Evolutionary conservation across 2,888 invertebrate species (phyloP), one percentile per base, ranked within the genome.

Genomic region (Eristalis arbustorum): DNA sequence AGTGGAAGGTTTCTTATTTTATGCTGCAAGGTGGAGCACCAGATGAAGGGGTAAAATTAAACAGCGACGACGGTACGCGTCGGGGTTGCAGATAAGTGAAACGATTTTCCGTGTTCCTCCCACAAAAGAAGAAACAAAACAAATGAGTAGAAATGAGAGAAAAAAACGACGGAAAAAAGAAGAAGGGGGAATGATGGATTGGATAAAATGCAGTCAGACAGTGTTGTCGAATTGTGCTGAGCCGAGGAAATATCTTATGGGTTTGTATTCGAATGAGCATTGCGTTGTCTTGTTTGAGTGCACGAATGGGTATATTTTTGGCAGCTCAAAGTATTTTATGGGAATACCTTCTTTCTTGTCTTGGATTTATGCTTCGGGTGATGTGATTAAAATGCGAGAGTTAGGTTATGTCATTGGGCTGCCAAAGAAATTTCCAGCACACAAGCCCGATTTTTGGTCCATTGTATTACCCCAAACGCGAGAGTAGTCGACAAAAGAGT

Each of bases 201-300:
- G 28, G 25, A 37, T 40, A 66, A 66, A 64, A 28, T 74, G 64
- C 67, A 75, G 37, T 40, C 18, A 23, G 28, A 31, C 18, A 76
- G 76, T 76, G 76, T 62, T 76, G 76, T 67, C 76, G 23, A 49
- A 22, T 8, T 49, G 18, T 18, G 49, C 49, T 6, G 34, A 31
- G 18, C 59, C 14, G 25, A 23, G 13, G 25, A 49, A 18, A 61
- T 25, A 13, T 37, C 8, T 14, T 63, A 13, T 31, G n/a, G 18
- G 10, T 25, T 14, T 13, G 5, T 37, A 13, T 37, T 37, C 13
- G 1, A 3, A 37, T 37, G 11, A 11, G 34, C 10, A 37, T 11
- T 37, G 34, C 11, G 2, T 37, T 11, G 1, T 37, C 5, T 37
- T 37, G 34, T 1, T 11, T 11, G 11, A 11, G 25, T 3, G 25